Base-by-base conservation (phyloP, 1,140 invertebrate species). In the Tetragonula clypearis region DNA sequence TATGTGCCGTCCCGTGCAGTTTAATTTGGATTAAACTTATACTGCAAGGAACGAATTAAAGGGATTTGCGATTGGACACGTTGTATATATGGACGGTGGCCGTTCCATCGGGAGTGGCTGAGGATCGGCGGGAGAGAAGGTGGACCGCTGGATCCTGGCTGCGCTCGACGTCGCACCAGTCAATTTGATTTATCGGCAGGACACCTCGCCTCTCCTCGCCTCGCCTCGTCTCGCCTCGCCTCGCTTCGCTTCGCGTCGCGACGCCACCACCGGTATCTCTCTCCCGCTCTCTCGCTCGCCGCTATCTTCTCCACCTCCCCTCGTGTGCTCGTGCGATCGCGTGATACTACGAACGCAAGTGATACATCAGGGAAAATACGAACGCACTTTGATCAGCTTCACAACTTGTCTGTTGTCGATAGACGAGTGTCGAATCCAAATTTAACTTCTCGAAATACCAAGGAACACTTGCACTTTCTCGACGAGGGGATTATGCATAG, bases 41-140 rank as follows among this genome's bases (percentile, higher is more conserved):
- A 92, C 92, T 92, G 90, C 89, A 92, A 94, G 92, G 90, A 93
- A 92, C 92, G 92, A 92, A 93, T 93, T 93, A 94, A 93, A 93
- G 88, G 92, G 92, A 93, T 93, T 92, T 92, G 90, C 93, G 92
- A 93, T 94, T 93, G 92, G 93, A 93, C 92, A 93, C 92, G 93
- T 93, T 90, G 89, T 90, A 90, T 90, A 90, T 90, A 90, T 90
- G 89, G 90, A 89, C 88, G 90, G 87, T 88, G 87, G 88, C 78
- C 89, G 92, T 84, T 90, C 88, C 88, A 90, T 90, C 89, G 82
- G 83, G 88, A 85, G 79, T 56, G 35, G 87, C 56, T 58, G 56
- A 74, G 85, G 80, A 65, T 76, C 71, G 68, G 58, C 9, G n/a
- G 35, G 49, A 65, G 77, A 55, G 69, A 62, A 87, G 74, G 55